Conservation (phyloP, 2,888 invertebrate species). For the Drosophila stalkeri region DNA sequence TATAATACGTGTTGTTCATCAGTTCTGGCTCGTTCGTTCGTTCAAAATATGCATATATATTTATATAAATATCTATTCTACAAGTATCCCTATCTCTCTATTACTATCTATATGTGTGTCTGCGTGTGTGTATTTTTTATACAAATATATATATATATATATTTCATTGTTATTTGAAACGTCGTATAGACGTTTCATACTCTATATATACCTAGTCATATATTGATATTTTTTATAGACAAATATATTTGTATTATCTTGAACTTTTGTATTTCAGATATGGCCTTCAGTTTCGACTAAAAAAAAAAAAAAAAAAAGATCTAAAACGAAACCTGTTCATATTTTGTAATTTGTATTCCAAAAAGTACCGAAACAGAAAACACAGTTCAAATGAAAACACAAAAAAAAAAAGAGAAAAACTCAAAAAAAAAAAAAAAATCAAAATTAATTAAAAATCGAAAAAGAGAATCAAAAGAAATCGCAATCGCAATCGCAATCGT, state of each 20-base stretch:
- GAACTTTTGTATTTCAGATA: slow-evolving; percentile 84
- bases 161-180: slow-evolving; percentile 25
- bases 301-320: slow-evolving; percentile 57
- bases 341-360: slow-evolving; percentile 71
- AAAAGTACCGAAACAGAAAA: slow-evolving; percentile 61
- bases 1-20: slow-evolving; percentile 72
- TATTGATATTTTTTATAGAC: slow-evolving; percentile 24
- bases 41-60: slow-evolving; percentile 30
- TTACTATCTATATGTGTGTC: slow-evolving; percentile 28
- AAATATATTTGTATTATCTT: slow-evolving; percentile 66
- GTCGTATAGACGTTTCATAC: slow-evolving; percentile 12
- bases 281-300: slow-evolving; percentile 86
- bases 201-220: slow-evolving; percentile 18
- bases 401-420: slow-evolving; percentile 23
- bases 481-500: slow-evolving; percentile 62
- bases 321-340: slow-evolving; percentile 40
- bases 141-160: slow-evolving; percentile 20
- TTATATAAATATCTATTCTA: slow-evolving; percentile 6
- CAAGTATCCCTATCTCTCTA: slow-evolving; percentile 9
- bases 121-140: slow-evolving; percentile 29
- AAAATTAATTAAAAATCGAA: slow-evolving; percentile 24
- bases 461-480: slow-evolving; percentile 32
- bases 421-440: slow-evolving; percentile 12
- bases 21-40: slow-evolving; percentile 75
- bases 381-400: slow-evolving; percentile 67